Conservation (phyloP, 2,888 invertebrate genomes). For the Empis stercorea region DNA sequence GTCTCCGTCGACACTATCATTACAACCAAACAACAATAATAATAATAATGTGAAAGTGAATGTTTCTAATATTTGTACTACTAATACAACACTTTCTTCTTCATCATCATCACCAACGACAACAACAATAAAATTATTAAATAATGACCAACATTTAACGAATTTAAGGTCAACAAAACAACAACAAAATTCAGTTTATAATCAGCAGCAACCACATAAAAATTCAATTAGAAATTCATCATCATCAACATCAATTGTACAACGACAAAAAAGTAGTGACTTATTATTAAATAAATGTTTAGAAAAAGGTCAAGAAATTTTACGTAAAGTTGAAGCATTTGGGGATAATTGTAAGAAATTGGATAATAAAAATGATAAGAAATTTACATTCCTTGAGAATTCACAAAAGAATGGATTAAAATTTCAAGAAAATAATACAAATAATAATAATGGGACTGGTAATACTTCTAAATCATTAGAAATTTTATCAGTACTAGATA, state of each 20-base stretch:
- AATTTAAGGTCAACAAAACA: not conserved
- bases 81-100: not conserved
- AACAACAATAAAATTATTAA: slow-evolving; percentile 1
- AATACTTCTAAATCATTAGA: no score
- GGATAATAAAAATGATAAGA: not conserved
- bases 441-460: no score
- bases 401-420: not conserved
- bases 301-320: slow-evolving; percentile 32
- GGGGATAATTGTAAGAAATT: slow-evolving; percentile 6
- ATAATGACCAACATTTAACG: slow-evolving; percentile 1
- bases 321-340: slow-evolving; percentile 30
- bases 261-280: slow-evolving; percentile 17
- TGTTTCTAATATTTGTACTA: no score
- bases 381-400: not conserved
- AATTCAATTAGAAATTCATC: not conserved
- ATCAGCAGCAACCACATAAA: not conserved
- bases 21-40: no score
- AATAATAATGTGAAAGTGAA: no score
- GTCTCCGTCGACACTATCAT: not conserved
- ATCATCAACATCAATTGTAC: not conserved
- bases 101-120: no score
- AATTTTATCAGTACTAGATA: no score
- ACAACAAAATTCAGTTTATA: not conserved
- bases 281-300: slow-evolving; percentile 31
- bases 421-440: no score